Conservation (phyloP, 2,888 invertebrate species). For the Pristionchus exspectatus region DNA sequence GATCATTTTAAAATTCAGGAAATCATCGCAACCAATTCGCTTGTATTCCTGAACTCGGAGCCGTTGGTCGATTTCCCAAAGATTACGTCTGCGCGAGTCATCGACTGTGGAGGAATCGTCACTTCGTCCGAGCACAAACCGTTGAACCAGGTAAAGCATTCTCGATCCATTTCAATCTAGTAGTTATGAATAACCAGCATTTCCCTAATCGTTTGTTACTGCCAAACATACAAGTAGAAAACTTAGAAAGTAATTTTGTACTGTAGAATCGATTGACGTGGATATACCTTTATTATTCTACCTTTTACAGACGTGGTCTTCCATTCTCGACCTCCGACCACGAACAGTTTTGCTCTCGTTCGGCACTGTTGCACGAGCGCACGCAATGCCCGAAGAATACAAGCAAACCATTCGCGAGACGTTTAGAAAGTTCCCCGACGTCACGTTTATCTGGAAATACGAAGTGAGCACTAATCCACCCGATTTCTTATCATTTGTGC, state of each 20-base stretch:
- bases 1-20: background rate
- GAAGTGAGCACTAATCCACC: slow-evolving; percentile 53
- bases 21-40: background rate
- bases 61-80: slow-evolving; percentile 47
- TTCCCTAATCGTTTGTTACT: too few relatives aligned
- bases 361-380: slow-evolving; percentile 64
- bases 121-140: background rate
- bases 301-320: slow-evolving; percentile 36
- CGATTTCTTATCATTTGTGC: background rate
- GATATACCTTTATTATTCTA: too few relatives aligned
- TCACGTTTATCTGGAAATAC: slow-evolving; percentile 68
- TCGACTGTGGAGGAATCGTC: slow-evolving; percentile 44
- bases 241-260: too few relatives aligned
- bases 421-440: slow-evolving; percentile 59
- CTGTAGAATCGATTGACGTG: too few relatives aligned
- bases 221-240: too few relatives aligned
- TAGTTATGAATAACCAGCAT: too few relatives aligned
- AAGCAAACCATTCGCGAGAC: slow-evolving; percentile 60
- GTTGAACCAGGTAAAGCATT: background rate
- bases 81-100: slow-evolving; percentile 19
- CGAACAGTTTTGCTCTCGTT: slow-evolving; percentile 61
- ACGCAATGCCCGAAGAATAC: slow-evolving; percentile 60
- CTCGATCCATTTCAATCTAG: too few relatives aligned
- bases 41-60: slow-evolving; percentile 31
- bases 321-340: slow-evolving; percentile 28